A percentile compares a stretch with the other conserved stretches of the same genome.
Evolutionary conservation across 2,113 vertebrate genomes (phyloP).

Genomic region (Xenus cinereus): DNA sequence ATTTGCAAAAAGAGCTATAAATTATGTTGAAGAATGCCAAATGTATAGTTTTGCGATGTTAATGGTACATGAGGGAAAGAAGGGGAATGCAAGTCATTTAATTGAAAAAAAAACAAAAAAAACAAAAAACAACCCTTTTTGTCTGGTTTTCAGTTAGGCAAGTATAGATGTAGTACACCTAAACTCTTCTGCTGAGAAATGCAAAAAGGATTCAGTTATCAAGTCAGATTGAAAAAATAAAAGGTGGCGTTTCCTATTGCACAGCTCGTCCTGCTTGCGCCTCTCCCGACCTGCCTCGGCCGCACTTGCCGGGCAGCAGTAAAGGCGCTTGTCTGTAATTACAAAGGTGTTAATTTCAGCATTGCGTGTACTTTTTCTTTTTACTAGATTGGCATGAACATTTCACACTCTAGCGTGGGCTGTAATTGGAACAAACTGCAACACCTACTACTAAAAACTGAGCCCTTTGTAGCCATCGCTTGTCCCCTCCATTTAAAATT

Average conservation of each 20-base stretch:
- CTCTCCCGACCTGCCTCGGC: not conserved
- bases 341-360: slow-evolving; percentile 72
- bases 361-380: slow-evolving; percentile 72
- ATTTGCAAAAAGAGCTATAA: slow-evolving; percentile 18
- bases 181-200: not conserved
- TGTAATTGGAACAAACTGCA: slow-evolving; percentile 76
- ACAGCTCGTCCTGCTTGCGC: not conserved
- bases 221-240: not conserved
- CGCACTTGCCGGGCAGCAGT: slow-evolving; percentile 24
- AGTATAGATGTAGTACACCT: not conserved
- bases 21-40: slow-evolving; percentile 43
- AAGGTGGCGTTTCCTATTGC: not conserved
- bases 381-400: slow-evolving; percentile 71
- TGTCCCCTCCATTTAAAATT: slow-evolving; percentile 68
- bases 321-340: slow-evolving; percentile 63
- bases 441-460: slow-evolving; percentile 66
- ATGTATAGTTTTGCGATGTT: slow-evolving; percentile 17
- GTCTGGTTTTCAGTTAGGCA: not conserved
- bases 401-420: slow-evolving; percentile 69
- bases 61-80: not conserved
- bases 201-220: not conserved
- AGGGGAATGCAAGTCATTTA: not conserved
- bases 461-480: slow-evolving; percentile 55
- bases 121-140: not conserved
- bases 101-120: not conserved